Evolutionary conservation across 2,888 invertebrate genomes (phyloP), one percentile per base, ranked within the genome.

Genomic region (Leucoma salicis): DNA sequence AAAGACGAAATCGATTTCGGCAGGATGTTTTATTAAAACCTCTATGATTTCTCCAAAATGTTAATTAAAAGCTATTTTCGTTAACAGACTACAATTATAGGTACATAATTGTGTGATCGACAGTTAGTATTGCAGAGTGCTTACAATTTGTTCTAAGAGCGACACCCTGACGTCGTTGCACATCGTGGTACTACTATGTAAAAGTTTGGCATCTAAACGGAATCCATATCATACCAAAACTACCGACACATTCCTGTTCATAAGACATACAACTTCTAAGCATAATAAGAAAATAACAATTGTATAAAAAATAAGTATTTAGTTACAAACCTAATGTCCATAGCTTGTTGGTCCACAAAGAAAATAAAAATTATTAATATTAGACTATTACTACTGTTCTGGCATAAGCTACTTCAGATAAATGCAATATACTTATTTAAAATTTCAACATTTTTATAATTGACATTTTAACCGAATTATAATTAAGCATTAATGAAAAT

Each of bases 1-100:
- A 82, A 83, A 81, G 52, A n/a, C 68, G 53, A 79, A 82, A 79
- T 69, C 62, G 57, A 76, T 72, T 70, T 78, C 71, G 72, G 74
- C 77, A 76, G 73, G 72, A 76, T 74, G 73, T 84, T 86, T 85
- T 79, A 82, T 83, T 85, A 68, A 74, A 78, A 78, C 72, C 58
- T 73, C 78, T 79, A 79, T 72, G 63, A 69, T 66, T 66, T 64
- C 69, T 63, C 62, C 63, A 21, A 67, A 64, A 60, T 53, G 40
- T 57, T 49, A 61, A 70, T 66, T 70, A 70, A 67, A 70, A 66
- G 66, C 70, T 71, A 71, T 63, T 57, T 63, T 57, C 11, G 47
- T 49, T 46, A n/a, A n/a, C n/a, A n/a, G n/a, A n/a, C 43, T 50
- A 54, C 54, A 43, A 51, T 53, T 58, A 60, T 50, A 49, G 43